Evolutionary conservation across 2,113 vertebrate species (phyloP).

Genomic region (Shinisaurus crocodilurus): DNA sequence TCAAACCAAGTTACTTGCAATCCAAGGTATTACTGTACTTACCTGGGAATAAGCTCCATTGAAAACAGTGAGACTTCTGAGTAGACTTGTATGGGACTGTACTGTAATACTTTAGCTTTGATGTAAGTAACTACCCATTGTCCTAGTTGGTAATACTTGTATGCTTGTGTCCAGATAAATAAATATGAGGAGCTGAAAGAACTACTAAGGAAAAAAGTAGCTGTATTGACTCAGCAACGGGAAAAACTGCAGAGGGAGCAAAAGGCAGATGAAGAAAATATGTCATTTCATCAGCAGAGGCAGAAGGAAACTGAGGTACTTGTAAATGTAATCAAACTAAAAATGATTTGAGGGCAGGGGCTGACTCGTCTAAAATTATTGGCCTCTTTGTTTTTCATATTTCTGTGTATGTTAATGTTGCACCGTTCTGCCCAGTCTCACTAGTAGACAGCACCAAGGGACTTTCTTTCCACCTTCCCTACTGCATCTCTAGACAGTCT

Average conservation of each 20-base stretch:
- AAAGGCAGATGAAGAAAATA: conserved; percentile 82
- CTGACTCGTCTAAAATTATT: neutral
- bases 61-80: neutral
- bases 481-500: neutral
- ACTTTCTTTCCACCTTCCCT: neutral
- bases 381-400: neutral
- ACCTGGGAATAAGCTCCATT: neutral
- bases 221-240: conserved; percentile 81
- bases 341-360: neutral
- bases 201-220: conserved; percentile 81
- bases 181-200: conserved; percentile 90
- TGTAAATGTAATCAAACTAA: neutral
- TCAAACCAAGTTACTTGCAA: no score
- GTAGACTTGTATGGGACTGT: neutral
- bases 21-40: no score
- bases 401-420: neutral
- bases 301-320: conserved; percentile 87
- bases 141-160: conserved; percentile 7
- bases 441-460: neutral
- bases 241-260: conserved; percentile 89
- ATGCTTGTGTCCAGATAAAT: conserved; percentile 76
- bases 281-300: conserved; percentile 84
- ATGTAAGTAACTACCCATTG: neutral
- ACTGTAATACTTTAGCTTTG: neutral
- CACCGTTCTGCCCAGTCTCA: neutral